Evolutionary conservation across 2,113 vertebrate species (phyloP).

Genomic region (Canis aureus): DNA sequence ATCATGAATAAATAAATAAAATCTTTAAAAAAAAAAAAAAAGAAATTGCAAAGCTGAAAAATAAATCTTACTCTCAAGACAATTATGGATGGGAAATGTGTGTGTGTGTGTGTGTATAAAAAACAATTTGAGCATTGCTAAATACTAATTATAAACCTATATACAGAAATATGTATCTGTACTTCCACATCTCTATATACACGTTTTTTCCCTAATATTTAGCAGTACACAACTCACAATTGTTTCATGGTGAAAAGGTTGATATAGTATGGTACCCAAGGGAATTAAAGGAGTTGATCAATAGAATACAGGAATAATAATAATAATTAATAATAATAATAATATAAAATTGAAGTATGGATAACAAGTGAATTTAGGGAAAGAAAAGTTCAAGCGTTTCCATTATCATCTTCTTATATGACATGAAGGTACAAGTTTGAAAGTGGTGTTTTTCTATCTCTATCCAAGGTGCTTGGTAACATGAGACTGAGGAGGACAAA

Average conservation of each 20-base stretch:
- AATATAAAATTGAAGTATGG: conserved; percentile 25
- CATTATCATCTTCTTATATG: background rate
- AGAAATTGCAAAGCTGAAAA: conserved; percentile 20
- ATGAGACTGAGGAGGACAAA: background rate
- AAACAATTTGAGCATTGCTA: background rate
- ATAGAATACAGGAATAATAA: background rate
- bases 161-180: background rate
- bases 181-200: background rate
- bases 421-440: background rate
- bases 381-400: background rate
- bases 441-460: background rate
- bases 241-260: background rate
- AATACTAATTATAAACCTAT: background rate
- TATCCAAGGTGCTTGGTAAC: background rate
- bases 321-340: background rate
- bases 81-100: background rate
- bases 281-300: background rate
- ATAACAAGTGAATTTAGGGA: background rate
- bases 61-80: background rate
- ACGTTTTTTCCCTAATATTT: conserved; percentile 6
- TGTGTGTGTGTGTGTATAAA: background rate
- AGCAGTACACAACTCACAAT: conserved; percentile 25
- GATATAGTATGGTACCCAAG: background rate
- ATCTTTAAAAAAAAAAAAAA: background rate
- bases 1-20: no score